A percentile compares a stretch with the other conserved stretches of the same genome.
These are phyloP conservation scores for Drosophila persimilis DNA, from an alignment of 1,140 invertebrate species.

Conservation along the genomic window DNA sequence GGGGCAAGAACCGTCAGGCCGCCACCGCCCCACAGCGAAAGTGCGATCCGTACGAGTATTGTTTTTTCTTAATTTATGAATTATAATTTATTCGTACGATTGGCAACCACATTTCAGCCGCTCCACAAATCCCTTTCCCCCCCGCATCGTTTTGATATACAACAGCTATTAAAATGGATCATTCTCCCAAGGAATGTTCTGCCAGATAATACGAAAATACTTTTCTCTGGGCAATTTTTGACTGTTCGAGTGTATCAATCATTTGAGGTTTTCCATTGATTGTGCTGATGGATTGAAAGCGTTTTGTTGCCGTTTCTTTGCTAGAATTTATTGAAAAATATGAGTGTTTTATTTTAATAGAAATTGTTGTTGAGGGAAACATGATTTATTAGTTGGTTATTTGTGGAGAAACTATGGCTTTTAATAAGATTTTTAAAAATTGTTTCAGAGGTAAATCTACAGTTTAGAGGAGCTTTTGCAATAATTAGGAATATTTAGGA, in stretches of 20 bases:
- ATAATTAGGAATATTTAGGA: too few relatives aligned
- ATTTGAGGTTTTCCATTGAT: constrained; percentile 14
- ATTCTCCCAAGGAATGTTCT: constrained; percentile 30
- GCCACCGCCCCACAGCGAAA: constrained; percentile 39
- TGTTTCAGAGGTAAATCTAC: too few relatives aligned
- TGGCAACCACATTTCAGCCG: constrained; percentile 46
- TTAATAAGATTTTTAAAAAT: too few relatives aligned
- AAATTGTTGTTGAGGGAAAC: too few relatives aligned
- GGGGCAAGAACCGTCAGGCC: constrained; percentile 28
- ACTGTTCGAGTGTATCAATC: constrained; percentile 63
- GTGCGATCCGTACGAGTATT: constrained; percentile 27
- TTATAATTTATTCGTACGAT: constrained; percentile 66
- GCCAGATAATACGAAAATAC: constrained; percentile 48
- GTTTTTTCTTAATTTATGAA: constrained; percentile 71
- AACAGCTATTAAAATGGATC: constrained; percentile 53
- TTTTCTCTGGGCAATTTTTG: constrained; percentile 17
- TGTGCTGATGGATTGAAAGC: constrained; percentile 43
- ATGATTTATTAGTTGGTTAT: too few relatives aligned
- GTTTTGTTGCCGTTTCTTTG: too few relatives aligned
- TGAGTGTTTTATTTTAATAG: not conserved
- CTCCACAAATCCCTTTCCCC: not conserved
- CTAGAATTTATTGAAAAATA: too few relatives aligned
- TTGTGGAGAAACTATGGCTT: too few relatives aligned
- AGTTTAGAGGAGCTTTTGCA: too few relatives aligned
- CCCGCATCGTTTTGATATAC: constrained; percentile 61